These are phyloP conservation scores for Synanceia verrucosa DNA, from an alignment of 2,797 vertebrate species.

Conservation along the genomic window DNA sequence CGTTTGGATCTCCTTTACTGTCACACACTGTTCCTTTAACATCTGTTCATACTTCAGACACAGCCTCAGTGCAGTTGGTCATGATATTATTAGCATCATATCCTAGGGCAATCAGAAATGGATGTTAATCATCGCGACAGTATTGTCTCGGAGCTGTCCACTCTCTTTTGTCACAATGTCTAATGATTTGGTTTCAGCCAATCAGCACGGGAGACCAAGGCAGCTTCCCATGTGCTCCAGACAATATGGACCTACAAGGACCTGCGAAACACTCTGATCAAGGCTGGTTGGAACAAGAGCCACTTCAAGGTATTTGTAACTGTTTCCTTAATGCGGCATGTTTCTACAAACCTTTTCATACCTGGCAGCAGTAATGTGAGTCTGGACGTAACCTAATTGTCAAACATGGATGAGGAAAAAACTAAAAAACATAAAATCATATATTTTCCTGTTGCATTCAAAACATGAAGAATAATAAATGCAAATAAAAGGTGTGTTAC, in stretches of 20 bases:
- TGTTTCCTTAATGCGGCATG: background rate
- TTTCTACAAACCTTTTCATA: background rate
- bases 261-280: conserved; percentile 87
- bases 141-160: conserved; percentile 31
- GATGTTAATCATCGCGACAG: conserved; percentile 43
- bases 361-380: background rate
- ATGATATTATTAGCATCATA: conserved; percentile 26
- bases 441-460: background rate
- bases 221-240: conserved; percentile 95
- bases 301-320: conserved; percentile 91
- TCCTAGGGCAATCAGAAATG: conserved; percentile 12
- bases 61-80: conserved; percentile 6
- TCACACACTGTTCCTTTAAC: too few species aligned
- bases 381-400: background rate
- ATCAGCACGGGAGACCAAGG: conserved; percentile 92
- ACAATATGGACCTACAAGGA: conserved; percentile 98
- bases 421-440: background rate
- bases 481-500: conserved; percentile 1
- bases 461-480: background rate
- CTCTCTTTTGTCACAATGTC: conserved; percentile 30
- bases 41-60: background rate
- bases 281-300: conserved; percentile 97
- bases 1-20: too few species aligned
- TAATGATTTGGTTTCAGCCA: conserved; percentile 83
- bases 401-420: background rate